These are phyloP conservation scores for Picathartes gymnocephalus DNA, from an alignment of 2,113 vertebrate genomes.

Conservation along the genomic window DNA sequence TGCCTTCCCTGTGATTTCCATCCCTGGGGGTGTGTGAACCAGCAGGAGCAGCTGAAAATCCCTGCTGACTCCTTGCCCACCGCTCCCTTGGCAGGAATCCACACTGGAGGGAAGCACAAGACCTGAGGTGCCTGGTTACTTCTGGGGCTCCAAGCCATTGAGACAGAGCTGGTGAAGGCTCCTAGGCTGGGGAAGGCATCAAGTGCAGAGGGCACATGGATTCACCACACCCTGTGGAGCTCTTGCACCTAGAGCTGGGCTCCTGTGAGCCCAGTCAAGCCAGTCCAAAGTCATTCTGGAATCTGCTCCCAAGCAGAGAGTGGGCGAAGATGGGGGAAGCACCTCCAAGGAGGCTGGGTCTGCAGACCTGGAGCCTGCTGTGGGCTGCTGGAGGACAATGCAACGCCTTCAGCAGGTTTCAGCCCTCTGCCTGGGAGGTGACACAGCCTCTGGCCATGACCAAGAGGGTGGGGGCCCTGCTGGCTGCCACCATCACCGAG, in stretches of 20 bases:
- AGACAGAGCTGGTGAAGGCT: neutral
- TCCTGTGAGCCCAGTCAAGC: neutral
- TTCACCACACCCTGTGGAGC: accelerated
- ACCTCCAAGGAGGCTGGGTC: neutral
- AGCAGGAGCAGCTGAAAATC: neutral
- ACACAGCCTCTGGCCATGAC: neutral
- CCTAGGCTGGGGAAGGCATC: neutral
- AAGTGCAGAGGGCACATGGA: neutral
- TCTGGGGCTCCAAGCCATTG: neutral
- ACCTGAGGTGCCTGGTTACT: neutral
- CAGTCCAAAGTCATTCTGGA: neutral
- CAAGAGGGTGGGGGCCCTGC: neutral
- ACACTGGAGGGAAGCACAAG: neutral
- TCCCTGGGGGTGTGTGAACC: accelerated
- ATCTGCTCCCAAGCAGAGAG: accelerated
- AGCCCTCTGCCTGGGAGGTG: neutral
- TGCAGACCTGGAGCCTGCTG: neutral
- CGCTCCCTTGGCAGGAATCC: neutral
- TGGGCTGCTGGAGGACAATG: accelerated
- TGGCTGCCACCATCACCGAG: neutral
- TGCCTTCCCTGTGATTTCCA: accelerated
- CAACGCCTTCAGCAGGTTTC: neutral
- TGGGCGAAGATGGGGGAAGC: neutral
- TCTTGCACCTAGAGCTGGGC: neutral
- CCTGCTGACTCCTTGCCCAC: neutral